Percentiles rank a stretch among this genome's conserved stretches.
phyloP scores from a whole-genome alignment of 2,113 vertebrate species.

The Chauna torquata region DNA sequence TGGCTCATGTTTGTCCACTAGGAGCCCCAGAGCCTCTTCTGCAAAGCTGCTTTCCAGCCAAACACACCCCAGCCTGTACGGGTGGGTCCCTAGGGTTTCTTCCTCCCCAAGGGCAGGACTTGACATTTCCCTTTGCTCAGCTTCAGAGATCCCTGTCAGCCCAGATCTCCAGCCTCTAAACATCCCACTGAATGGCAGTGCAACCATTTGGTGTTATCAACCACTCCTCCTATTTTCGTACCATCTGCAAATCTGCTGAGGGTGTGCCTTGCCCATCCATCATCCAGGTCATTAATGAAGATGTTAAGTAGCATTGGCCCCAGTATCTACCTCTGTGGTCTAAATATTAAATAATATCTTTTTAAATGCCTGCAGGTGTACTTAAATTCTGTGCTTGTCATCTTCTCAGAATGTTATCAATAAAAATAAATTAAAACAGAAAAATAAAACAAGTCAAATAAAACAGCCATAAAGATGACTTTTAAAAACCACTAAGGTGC shows the following conservation, averaged over 20 bases:
- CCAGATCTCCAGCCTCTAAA: neutral
- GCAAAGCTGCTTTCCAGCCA: neutral
- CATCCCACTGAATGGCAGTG: neutral
- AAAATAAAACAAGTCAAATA: neutral
- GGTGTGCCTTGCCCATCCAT: neutral
- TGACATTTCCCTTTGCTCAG: neutral
- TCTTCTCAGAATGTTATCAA: neutral
- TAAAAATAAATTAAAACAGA: neutral
- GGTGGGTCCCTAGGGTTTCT: neutral
- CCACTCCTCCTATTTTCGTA: neutral
- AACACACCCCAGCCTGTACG: neutral
- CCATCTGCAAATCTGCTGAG: neutral
- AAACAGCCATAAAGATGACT: neutral
- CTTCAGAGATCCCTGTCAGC: neutral
- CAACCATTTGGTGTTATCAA: neutral
- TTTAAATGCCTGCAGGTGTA: neutral
- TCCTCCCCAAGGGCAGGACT: neutral
- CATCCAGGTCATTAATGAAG: neutral
- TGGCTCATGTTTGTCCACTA: neutral
- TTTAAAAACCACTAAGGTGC: neutral
- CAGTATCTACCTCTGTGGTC: neutral
- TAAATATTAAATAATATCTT: neutral
- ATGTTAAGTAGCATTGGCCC: neutral
- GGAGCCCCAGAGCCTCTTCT: neutral
- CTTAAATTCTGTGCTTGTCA: neutral